phyloP scores from a whole-genome alignment of 1,140 invertebrate species.

The Drosophila bocki region DNA sequence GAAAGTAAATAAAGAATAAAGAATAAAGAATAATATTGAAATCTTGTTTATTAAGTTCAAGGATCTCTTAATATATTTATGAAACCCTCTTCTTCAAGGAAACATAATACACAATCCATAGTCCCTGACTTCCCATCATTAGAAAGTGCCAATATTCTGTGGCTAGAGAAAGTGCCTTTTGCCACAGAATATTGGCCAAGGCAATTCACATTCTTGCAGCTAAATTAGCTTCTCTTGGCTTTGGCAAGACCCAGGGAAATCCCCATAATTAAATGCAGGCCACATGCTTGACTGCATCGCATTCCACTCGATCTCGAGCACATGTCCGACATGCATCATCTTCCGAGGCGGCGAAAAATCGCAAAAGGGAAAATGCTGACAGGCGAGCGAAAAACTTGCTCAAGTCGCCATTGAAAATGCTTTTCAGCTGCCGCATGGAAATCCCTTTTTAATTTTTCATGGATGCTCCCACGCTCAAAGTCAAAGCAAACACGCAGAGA shows the following conservation, averaged over 20 bases:
- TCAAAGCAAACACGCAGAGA: conserved; percentile 65
- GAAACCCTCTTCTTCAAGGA: neutral
- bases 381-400: conserved; percentile 57
- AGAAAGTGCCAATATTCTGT: conserved; percentile 9
- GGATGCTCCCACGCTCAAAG: conserved; percentile 60
- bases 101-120: neutral
- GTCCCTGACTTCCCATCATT: neutral
- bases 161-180: conserved; percentile 27
- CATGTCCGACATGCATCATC: conserved; percentile 49
- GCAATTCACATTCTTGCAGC: conserved; percentile 28
- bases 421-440: conserved; percentile 73
- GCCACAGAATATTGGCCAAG: conserved; percentile 33
- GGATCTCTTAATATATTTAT: neutral
- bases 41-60: neutral
- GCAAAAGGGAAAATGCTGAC: conserved; percentile 42
- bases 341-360: conserved; percentile 22
- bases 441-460: conserved; percentile 82
- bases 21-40: too few relatives aligned
- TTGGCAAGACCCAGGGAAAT: conserved; percentile 10
- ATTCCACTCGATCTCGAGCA: conserved; percentile 38
- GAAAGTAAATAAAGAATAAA: neutral
- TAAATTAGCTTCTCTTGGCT: conserved; percentile 34
- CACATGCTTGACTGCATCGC: conserved; percentile 38
- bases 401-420: conserved; percentile 72
- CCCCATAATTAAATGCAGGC: conserved; percentile 52